Base-by-base conservation (phyloP, 2,888 invertebrate genomes). In the Xylota segnis region DNA sequence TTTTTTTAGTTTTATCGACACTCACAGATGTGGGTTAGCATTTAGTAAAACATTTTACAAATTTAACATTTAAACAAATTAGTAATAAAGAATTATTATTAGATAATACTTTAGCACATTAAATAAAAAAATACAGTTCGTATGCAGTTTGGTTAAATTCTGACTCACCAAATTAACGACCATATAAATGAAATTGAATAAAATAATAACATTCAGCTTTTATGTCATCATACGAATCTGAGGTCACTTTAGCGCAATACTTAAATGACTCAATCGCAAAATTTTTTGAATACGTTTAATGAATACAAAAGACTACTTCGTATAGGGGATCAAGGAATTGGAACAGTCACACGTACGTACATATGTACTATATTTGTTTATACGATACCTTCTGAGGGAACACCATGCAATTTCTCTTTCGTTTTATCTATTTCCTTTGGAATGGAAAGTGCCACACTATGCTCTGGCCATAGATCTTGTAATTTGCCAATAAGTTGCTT, bases 391-490 rank as follows among this genome's bases (percentile, higher is more conserved):
- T 90, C 90, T 45, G 90, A 89, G 87, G 90, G 90, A 72, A 89
- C 90, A 68, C 91, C 92, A 87, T 90, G 89, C 76, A 92, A 89
- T 87, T 89, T 91, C 89, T 92, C 92, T 89, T 91, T 91, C 74
- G 89, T 88, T 88, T 89, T 90, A 90, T 92, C 92, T 88, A 92
- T 90, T 90, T 91, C 91, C 90, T 91, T 91, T 91, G 92, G 91
- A 91, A 92, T 92, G 90, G 92, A 92, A 88, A 91, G 90, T 83
- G 92, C 91, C 71, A 92, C 92, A 89, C 90, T 92, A 88, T 91
- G 92, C 86, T 92, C 91, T 76, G 92, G 92, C 92, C 92, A 92
- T 87, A 92, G 89, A 89, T 91, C 90, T 90, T 91, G 91, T 88
- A 92, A 89, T 90, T 92, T 92, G 77, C 91, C 92, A 88, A 92